Percentiles rank a stretch among this genome's conserved stretches.
Conservation (phyloP, 2,888 invertebrate species). For the Eremobia ochroleuca region DNA sequence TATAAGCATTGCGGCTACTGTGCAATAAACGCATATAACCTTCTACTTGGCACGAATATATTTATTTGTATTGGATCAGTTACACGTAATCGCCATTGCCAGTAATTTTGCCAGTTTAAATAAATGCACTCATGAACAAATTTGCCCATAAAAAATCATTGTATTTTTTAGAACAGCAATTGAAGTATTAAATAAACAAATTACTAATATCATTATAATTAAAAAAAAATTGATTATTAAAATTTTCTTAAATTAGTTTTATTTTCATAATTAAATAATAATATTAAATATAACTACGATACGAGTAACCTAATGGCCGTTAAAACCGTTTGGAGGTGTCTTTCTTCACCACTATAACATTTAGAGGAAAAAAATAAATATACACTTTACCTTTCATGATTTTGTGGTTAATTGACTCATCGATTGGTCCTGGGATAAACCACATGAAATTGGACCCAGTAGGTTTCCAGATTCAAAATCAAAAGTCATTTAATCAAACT, state of each 20-base stretch:
- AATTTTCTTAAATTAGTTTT: background rate
- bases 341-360: background rate
- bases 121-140: background rate
- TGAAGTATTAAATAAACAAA: background rate
- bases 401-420: background rate
- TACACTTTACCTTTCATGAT: background rate
- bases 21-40: constrained; percentile 39
- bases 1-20: constrained; percentile 38
- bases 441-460: background rate
- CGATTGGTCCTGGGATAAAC: background rate
- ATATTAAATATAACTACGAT: too few species aligned
- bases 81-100: background rate
- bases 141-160: background rate
- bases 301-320: background rate
- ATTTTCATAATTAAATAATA: background rate
- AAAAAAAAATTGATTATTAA: background rate
- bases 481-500: too few species aligned
- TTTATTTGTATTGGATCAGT: constrained; percentile 13
- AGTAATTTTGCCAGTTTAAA: background rate
- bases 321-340: too few species aligned
- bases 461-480: too few species aligned
- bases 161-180: background rate
- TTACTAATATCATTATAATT: too few species aligned
- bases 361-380: background rate
- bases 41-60: constrained; percentile 31